These are phyloP conservation scores for Pipra filicauda DNA, from an alignment of 2,113 vertebrate species.

Conservation along the genomic window DNA sequence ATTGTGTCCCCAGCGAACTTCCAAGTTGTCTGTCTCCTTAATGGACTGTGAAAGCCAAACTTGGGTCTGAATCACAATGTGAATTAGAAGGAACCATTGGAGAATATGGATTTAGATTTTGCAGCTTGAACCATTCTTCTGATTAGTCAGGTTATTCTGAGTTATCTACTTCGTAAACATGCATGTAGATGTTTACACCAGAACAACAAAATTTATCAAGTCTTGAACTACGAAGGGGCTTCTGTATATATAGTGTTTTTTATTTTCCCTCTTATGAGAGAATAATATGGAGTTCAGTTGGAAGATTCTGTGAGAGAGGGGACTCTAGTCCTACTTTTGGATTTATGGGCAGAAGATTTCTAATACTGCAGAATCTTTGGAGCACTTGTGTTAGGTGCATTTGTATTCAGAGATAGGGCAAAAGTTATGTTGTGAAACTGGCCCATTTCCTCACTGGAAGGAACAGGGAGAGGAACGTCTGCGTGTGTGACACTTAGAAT, in stretches of 20 bases:
- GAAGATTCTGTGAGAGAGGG: background rate
- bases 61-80: background rate
- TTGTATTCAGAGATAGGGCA: background rate
- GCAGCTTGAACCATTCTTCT: background rate
- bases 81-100: background rate
- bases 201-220: background rate
- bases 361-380: background rate
- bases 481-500: background rate
- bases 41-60: slow-evolving; percentile 19
- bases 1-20: background rate
- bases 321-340: background rate
- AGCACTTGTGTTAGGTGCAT: background rate
- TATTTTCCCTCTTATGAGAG: background rate
- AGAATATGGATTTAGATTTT: background rate
- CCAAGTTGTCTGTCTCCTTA: background rate
- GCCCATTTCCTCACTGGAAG: background rate
- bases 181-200: background rate
- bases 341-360: background rate
- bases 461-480: background rate
- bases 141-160: background rate
- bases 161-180: background rate
- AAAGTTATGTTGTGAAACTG: background rate
- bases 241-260: background rate
- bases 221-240: background rate
- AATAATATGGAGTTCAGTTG: background rate